Evolutionary conservation across 2,888 invertebrate species (phyloP).

Genomic region (Limnephilus lunatus): DNA sequence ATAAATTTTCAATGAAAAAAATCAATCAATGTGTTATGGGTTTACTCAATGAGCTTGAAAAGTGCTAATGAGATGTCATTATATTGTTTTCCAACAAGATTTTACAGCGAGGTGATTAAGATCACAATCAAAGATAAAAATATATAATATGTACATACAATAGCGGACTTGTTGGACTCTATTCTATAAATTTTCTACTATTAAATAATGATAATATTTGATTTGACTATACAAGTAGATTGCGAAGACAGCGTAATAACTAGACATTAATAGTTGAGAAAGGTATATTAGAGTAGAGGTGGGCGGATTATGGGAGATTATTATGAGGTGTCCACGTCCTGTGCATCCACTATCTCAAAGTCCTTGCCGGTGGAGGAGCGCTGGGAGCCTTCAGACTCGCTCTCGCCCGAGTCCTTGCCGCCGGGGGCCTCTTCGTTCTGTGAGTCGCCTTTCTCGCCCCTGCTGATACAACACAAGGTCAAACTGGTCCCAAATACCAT

Average conservation of each 20-base stretch:
- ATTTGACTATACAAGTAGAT: background rate
- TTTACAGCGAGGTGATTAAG: background rate
- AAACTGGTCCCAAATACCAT: no score
- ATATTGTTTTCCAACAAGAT: background rate
- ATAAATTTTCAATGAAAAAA: background rate
- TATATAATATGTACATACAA: background rate
- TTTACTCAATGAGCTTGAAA: background rate
- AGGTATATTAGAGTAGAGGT: constrained; percentile 22
- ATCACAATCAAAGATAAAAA: background rate
- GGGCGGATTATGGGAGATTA: constrained; percentile 52
- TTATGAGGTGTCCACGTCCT: constrained; percentile 77
- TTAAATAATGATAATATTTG: constrained; percentile 18
- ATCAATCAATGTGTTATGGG: background rate
- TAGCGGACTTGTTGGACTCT: background rate
- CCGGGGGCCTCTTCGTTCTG: constrained; percentile 60
- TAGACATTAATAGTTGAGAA: constrained; percentile 21
- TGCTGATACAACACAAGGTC: background rate
- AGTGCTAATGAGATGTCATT: background rate
- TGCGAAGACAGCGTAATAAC: constrained; percentile 8
- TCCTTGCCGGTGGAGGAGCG: constrained; percentile 90
- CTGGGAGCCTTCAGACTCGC: constrained; percentile 88
- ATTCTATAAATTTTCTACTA: background rate
- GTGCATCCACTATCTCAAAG: constrained; percentile 91
- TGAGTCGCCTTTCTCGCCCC: constrained; percentile 59
- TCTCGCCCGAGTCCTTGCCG: constrained; percentile 76